Evolutionary conservation across 2,888 invertebrate species (phyloP), one percentile per base, ranked within the genome.

Genomic region (Meiosimyza decipiens): DNA sequence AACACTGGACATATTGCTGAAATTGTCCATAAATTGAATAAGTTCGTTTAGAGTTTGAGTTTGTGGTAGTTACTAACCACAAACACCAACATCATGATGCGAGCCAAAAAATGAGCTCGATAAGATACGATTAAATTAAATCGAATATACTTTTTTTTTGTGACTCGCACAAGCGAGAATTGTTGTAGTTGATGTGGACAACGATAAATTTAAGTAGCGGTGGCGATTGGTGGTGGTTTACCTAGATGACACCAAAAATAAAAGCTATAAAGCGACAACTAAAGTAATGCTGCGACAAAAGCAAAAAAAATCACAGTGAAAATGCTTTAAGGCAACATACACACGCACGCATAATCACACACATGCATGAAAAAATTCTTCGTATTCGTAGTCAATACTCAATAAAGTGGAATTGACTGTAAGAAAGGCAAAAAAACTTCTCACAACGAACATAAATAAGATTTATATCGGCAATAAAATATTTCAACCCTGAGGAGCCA

Each of bases 391-490:
- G 69, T 28, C 33, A 50, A 60, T 22, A 57, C 18, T 68, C 68
- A 47, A 57, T 68, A 59, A 47, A 68, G 57, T 47, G 68, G 68
- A 59, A 68, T 57, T 18, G 59, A 57, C 64, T 50, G 28, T 33
- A 28, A 18, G 57, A 6, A 59, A 13, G 6, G 63, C 63, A 47
- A 63, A 16, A n/a, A 51, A 52, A 18, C 12, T 57, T 55, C 64
- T 16, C 11, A 65, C 72, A 73, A 40, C 40, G 40, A 40, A 75
- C 81, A 82, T 81, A 82, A 81, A 81, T 76, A 79, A 77, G 79
- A 82, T 82, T 82, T 81, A 82, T 82, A 76, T 77, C 73, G 75
- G 80, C 76, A 81, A 79, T 82, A 82, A 80, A 80, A 80, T 82
- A 77, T 77, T 82, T 80, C 75, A 79, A 74, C 79, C 82, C 77